These are phyloP conservation scores for Lepidocyrtinus sp. DNA, from an alignment of 2,888 invertebrate species.

Conservation along the genomic window DNA sequence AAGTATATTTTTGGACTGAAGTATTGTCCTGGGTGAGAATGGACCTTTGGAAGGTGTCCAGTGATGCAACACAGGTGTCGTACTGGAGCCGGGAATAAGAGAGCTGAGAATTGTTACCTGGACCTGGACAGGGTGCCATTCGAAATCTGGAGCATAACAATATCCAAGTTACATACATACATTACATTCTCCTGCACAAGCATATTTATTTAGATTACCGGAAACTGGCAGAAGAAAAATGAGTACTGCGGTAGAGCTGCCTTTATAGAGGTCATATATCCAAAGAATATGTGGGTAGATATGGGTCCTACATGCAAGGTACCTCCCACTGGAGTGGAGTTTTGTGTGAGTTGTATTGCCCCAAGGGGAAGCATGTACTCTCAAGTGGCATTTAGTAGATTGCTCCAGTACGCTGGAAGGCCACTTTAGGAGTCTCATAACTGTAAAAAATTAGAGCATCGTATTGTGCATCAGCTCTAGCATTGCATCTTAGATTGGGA, in stretches of 20 bases:
- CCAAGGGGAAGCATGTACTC: not conserved
- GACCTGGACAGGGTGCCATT: conserved; percentile 27
- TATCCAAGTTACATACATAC: not conserved
- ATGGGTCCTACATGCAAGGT: conserved; percentile 33
- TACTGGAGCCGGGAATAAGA: too few relatives aligned
- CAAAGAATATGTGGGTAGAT: conserved; percentile 42
- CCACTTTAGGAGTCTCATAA: conserved; percentile 17
- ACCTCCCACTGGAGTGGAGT: conserved; percentile 51
- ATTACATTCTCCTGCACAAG: too few relatives aligned
- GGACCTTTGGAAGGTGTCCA: too few relatives aligned
- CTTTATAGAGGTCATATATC: conserved; percentile 50
- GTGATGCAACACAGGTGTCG: too few relatives aligned
- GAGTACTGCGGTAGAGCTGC: conserved; percentile 31
- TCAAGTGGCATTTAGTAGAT: not conserved
- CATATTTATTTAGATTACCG: conserved; percentile 30
- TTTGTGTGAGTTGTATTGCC: conserved; percentile 15
- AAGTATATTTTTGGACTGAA: too few relatives aligned
- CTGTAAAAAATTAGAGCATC: not conserved
- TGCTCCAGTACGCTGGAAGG: conserved; percentile 1
- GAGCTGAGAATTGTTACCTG: too few relatives aligned
- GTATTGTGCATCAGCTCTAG: too few relatives aligned
- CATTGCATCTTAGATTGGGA: too few relatives aligned
- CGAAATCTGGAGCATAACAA: conserved; percentile 30
- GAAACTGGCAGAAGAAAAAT: conserved; percentile 37
- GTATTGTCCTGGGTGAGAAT: too few relatives aligned